phyloP scores from a whole-genome alignment of 2,113 vertebrate genomes.

The Rhabdornis inornatus region DNA sequence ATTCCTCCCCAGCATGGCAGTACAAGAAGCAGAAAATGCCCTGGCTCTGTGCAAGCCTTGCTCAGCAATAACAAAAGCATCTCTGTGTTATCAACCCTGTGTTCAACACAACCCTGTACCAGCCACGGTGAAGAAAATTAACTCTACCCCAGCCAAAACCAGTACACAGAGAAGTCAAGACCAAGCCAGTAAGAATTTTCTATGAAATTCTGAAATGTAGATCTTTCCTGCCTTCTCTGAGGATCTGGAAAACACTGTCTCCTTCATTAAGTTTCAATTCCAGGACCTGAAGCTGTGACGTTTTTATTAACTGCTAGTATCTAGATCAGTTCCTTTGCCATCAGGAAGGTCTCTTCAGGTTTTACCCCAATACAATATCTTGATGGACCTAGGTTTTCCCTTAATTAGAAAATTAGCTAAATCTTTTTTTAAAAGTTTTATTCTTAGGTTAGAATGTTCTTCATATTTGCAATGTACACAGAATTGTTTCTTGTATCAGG shows the following conservation, averaged over 20 bases:
- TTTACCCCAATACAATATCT: background rate
- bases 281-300: background rate
- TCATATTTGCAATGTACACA: background rate
- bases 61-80: background rate
- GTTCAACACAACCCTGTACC: background rate
- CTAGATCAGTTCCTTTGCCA: background rate
- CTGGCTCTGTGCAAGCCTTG: background rate
- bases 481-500: background rate
- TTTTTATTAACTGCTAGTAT: background rate
- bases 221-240: background rate
- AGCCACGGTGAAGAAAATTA: background rate
- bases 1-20: background rate
- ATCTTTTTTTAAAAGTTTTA: fast-evolving
- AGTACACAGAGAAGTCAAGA: background rate
- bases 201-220: background rate
- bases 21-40: background rate
- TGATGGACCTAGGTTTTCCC: background rate
- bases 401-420: background rate
- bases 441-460: background rate
- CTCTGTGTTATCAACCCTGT: background rate
- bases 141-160: background rate
- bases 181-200: background rate
- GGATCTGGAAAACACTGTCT: background rate
- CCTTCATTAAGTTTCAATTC: background rate
- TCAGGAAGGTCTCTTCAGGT: background rate